These are phyloP conservation scores for Anolis sagrei DNA, from an alignment of 2,113 vertebrate species.

Conservation along the genomic window DNA sequence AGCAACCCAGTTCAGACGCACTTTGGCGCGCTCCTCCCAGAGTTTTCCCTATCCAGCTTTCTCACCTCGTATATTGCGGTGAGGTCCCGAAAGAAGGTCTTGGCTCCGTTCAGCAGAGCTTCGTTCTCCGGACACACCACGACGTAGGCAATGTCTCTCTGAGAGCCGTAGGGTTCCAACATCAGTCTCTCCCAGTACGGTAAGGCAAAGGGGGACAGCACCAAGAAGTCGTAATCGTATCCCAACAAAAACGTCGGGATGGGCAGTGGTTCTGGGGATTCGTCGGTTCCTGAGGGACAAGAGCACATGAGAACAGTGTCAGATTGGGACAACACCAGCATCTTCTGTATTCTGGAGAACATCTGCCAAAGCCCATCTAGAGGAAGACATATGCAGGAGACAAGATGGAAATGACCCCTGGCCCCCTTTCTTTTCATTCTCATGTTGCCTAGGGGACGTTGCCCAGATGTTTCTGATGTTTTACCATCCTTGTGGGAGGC, in stretches of 20 bases:
- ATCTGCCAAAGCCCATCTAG: background rate
- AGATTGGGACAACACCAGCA: conserved; percentile 5
- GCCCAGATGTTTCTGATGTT: too few relatives aligned
- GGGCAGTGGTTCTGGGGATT: conserved; percentile 98
- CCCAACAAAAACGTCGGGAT: conserved; percentile 98
- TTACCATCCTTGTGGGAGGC: too few relatives aligned
- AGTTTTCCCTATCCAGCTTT: background rate
- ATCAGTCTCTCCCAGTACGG: conserved; percentile 98
- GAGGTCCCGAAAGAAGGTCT: conserved; percentile 95
- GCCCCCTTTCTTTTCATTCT: too few relatives aligned
- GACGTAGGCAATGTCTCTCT: conserved; percentile 95
- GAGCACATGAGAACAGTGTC: conserved; percentile 34
- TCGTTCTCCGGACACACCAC: conserved; percentile 98
- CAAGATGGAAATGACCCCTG: too few relatives aligned
- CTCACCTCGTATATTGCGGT: conserved; percentile 96
- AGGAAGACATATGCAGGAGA: too few relatives aligned
- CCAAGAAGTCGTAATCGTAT: conserved; percentile 97
- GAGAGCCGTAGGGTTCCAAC: conserved; percentile 96
- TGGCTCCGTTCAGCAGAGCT: conserved; percentile 94
- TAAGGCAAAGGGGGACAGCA: conserved; percentile 96
- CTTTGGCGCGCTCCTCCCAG: too few relatives aligned
- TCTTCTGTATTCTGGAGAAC: conserved; percentile 9
- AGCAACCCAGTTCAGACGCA: too few relatives aligned
- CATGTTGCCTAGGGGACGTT: too few relatives aligned
- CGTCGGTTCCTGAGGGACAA: conserved; percentile 90